These are phyloP conservation scores for Anastrepha ludens DNA, from an alignment of 1,140 invertebrate genomes.

Conservation along the genomic window DNA sequence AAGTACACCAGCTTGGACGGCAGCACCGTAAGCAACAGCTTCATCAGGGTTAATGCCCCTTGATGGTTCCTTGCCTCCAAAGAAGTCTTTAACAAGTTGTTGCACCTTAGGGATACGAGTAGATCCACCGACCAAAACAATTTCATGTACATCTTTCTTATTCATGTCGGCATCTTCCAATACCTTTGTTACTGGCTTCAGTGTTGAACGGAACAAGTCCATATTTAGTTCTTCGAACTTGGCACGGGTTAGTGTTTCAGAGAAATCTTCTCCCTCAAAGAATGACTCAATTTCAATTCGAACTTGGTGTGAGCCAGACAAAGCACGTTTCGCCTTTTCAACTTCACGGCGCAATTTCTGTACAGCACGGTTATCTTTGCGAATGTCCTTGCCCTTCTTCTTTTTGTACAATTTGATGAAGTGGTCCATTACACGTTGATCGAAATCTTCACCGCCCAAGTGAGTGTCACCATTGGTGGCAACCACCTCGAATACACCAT, in stretches of 20 bases:
- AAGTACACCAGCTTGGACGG: conserved; percentile 96
- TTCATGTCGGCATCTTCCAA: conserved; percentile 99
- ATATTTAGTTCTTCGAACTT: conserved; percentile 99
- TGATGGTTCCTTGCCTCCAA: conserved; percentile 97
- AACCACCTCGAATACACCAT: conserved; percentile 93
- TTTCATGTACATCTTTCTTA: conserved; percentile 99
- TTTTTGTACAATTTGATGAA: conserved; percentile 99
- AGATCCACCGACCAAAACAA: conserved; percentile 98
- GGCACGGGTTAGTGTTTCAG: conserved; percentile 98
- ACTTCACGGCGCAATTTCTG: conserved; percentile 98
- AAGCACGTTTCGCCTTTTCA: conserved; percentile 97
- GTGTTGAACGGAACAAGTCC: conserved; percentile 98
- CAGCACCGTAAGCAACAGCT: conserved; percentile 98
- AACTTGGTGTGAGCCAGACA: conserved; percentile 96
- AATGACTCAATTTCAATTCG: conserved; percentile 99
- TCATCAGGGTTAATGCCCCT: conserved; percentile 99
- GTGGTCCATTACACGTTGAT: conserved; percentile 98
- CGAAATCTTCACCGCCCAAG: conserved; percentile 98
- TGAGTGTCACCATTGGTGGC: conserved; percentile 99
- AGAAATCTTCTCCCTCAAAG: conserved; percentile 99
- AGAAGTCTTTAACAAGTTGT: conserved; percentile 98
- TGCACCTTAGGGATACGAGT: conserved; percentile 99
- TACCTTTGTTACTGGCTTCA: conserved; percentile 99
- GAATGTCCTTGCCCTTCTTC: conserved; percentile 98
- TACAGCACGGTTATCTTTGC: conserved; percentile 95